Base-by-base conservation (phyloP, 1,140 invertebrate genomes). In the Bombus terrestris region DNA sequence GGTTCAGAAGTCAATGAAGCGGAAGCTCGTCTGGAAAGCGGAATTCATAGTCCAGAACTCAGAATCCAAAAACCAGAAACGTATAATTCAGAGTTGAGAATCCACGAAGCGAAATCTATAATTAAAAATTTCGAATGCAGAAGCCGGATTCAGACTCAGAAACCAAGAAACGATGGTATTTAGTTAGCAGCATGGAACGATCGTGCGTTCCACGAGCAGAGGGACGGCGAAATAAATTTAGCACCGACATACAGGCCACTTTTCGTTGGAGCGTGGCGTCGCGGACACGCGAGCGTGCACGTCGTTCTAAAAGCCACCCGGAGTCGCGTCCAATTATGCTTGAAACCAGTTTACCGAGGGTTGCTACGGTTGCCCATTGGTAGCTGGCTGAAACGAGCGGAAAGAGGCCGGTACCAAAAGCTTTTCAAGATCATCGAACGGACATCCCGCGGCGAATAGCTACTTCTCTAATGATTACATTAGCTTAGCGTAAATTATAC, bases 271-370 rank as follows among this genome's bases (percentile, higher is more conserved):
- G 78, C 43, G 66, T 80, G 47, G 68, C 47, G 59, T 81, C 62
- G 69, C 80, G 39, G 53, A 73, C 76, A 64, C 43, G 71, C 59
- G 25, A 68, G 59, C 64, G 75, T 71, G 64, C 64, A 18, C 64
- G 22, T 83, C 68, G 73, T 68, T 68, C 32, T 76, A 76, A 76
- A 76, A 59, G 74, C 74, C 53, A 59, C 35, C 74, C 47, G 74
- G 28, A 87, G 80, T 93, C 93, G 91, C 91, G 86, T 92, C 91
- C 93, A 93, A 93, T 93, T 93, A 93, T 91, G 90, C 92, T 82
- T 78, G 76, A 90, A 93, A 93, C 92, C 90, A 93, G 92, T 93
- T 91, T 89, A 81, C 72, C 39, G n/a, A 80, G 78, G 81, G 82
- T 83, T 77, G 73, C 77, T n/a, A 18, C 78, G 62, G 79, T 59